A percentile compares a stretch with the other conserved stretches of the same genome.
Conservation (phyloP, 2,113 vertebrate genomes). For the Mugil cephalus region DNA sequence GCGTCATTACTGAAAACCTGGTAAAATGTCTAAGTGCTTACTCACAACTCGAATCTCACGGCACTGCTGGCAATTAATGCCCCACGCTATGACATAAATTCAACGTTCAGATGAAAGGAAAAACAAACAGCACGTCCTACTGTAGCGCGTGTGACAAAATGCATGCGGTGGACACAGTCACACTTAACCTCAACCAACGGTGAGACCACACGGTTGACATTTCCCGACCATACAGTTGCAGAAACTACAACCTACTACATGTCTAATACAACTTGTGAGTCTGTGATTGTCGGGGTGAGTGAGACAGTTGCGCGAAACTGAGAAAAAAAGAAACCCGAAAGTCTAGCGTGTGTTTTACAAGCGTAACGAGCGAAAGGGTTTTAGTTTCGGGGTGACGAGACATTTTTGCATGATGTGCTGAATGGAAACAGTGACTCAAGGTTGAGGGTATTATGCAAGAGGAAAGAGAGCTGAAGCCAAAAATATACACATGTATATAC, state of each 20-base stretch:
- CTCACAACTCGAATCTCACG: not conserved
- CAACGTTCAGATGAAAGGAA: no score
- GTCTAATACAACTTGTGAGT: not conserved
- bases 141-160: conserved; percentile 6
- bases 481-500: no score
- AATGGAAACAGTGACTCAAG: not conserved
- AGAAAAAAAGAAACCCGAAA: not conserved
- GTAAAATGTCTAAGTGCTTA: conserved; percentile 15
- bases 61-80: conserved; percentile 16
- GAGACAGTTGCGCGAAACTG: not conserved
- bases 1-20: not conserved
- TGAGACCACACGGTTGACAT: conserved; percentile 41
- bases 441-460: not conserved
- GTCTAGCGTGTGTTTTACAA: not conserved
- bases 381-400: not conserved
- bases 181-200: conserved; percentile 37
- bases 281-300: not conserved
- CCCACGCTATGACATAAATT: conserved; percentile 33
- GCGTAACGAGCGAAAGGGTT: not conserved
- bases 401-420: not conserved
- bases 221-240: conserved; percentile 43
- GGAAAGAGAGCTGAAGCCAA: not conserved
- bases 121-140: not conserved
- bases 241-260: conserved; percentile 6
- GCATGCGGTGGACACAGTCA: conserved; percentile 24